phyloP scores from a whole-genome alignment of 2,797 vertebrate species.

The Hybognathus amarus region DNA sequence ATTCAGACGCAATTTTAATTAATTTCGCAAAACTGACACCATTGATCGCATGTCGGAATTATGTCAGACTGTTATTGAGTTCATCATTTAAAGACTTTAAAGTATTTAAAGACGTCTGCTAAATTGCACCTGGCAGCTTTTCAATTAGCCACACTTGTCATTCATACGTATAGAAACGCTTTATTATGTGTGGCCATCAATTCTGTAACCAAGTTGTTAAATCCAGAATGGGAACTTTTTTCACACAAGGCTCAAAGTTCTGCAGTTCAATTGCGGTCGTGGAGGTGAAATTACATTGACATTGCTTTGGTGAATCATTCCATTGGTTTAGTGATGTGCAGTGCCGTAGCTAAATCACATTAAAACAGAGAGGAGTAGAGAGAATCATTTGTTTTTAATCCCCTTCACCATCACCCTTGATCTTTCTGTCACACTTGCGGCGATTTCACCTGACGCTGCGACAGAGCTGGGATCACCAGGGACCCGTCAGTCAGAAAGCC shows the following conservation, averaged over 20 bases:
- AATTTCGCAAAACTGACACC: background rate
- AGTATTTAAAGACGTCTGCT: constrained; percentile 19
- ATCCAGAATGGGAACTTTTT: constrained; percentile 18
- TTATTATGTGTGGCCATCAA: constrained; percentile 19
- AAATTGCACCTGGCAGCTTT: constrained; percentile 37
- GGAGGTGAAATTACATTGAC: constrained; percentile 57
- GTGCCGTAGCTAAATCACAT: constrained; percentile 40
- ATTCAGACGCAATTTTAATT: background rate
- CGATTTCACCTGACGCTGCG: background rate
- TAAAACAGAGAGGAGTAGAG: constrained; percentile 22
- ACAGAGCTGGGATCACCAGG: constrained; percentile 31
- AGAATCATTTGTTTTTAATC: constrained; percentile 57
- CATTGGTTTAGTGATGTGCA: constrained; percentile 29
- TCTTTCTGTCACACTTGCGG: constrained; percentile 22
- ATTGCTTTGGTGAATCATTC: constrained; percentile 51
- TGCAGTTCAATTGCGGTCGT: constrained; percentile 46
- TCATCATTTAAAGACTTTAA: constrained; percentile 22
- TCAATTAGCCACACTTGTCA: constrained; percentile 26
- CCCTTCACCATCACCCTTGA: constrained; percentile 43
- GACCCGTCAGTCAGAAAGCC: constrained; percentile 39
- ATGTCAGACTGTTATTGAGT: constrained; percentile 21
- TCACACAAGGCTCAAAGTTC: constrained; percentile 28
- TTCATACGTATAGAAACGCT: constrained; percentile 1
- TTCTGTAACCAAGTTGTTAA: constrained; percentile 38
- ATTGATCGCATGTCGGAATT: constrained; percentile 19